A percentile compares a stretch with the other conserved stretches of the same genome.
These are phyloP conservation scores for Apeira syringaria DNA, from an alignment of 2,888 invertebrate species.

Conservation along the genomic window DNA sequence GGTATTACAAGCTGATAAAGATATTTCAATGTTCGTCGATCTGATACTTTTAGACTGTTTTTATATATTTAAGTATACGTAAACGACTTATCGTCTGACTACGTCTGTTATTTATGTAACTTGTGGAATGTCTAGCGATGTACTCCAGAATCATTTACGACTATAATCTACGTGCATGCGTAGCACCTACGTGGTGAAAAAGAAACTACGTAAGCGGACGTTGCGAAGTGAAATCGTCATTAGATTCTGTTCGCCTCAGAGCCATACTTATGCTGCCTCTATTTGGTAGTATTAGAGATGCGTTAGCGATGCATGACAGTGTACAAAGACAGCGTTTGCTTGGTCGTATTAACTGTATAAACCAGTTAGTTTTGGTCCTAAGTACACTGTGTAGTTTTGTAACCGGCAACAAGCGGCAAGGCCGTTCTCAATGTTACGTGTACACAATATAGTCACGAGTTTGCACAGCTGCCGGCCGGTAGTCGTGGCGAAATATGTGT, in stretches of 20 bases:
- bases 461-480: slow-evolving; percentile 53
- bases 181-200: slow-evolving; percentile 21
- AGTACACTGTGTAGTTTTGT: slow-evolving; percentile 38
- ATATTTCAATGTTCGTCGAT: slow-evolving; percentile 5
- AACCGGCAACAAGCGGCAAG: slow-evolving; percentile 65
- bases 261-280: slow-evolving; percentile 17
- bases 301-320: neutral
- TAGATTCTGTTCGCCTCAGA: slow-evolving; percentile 27
- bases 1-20: slow-evolving; percentile 10
- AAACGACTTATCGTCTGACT: slow-evolving; percentile 23
- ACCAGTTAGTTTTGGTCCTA: slow-evolving; percentile 36
- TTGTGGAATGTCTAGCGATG: slow-evolving; percentile 23
- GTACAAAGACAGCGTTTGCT: too few relatives aligned
- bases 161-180: slow-evolving; percentile 18
- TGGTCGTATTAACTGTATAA: neutral
- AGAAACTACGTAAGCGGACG: slow-evolving; percentile 36
- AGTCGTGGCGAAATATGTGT: slow-evolving; percentile 40
- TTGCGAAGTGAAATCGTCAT: slow-evolving; percentile 33
- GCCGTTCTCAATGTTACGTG: slow-evolving; percentile 70
- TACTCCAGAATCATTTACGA: slow-evolving; percentile 24
- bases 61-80: slow-evolving; percentile 20
- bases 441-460: slow-evolving; percentile 40
- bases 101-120: slow-evolving; percentile 31
- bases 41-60: slow-evolving; percentile 10
- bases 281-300: neutral